Percentiles rank a stretch among this genome's conserved stretches.
phyloP scores from a whole-genome alignment of 1,140 invertebrate genomes.

The Solen grandis region DNA sequence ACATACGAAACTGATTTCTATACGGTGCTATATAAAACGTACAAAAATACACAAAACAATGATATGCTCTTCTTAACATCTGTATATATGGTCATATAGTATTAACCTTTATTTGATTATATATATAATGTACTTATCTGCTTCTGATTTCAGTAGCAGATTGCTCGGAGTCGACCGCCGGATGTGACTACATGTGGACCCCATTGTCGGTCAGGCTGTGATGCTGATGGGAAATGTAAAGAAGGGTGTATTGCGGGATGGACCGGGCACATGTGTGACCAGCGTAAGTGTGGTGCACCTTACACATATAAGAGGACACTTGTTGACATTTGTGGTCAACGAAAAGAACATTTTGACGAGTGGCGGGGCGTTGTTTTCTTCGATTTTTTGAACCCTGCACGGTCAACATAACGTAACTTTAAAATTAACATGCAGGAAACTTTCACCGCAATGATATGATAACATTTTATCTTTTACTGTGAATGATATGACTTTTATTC shows the following conservation, averaged over 20 bases:
- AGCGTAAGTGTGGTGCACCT: neutral
- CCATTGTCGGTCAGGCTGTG: conserved; percentile 45
- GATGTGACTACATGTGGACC: neutral
- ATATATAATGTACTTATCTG: no score
- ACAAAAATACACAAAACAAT: neutral
- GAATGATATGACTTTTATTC: neutral
- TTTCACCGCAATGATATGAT: neutral
- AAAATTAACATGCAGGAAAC: neutral
- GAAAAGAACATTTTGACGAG: neutral
- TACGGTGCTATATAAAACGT: neutral
- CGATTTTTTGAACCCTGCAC: neutral
- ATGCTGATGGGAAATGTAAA: conserved; percentile 24
- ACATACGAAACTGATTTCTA: neutral
- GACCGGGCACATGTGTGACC: conserved; percentile 23
- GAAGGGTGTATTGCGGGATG: conserved; percentile 42
- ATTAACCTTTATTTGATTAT: no score
- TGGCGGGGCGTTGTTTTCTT: neutral
- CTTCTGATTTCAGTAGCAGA: neutral
- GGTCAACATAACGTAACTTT: neutral
- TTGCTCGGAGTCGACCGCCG: neutral
- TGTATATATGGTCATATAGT: no score
- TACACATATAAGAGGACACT: neutral
- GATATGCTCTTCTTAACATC: neutral
- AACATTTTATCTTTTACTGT: neutral
- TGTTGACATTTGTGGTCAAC: neutral